Evolutionary conservation across 1,140 invertebrate genomes (phyloP).

Genomic region (Lasioglossum baleicum): DNA sequence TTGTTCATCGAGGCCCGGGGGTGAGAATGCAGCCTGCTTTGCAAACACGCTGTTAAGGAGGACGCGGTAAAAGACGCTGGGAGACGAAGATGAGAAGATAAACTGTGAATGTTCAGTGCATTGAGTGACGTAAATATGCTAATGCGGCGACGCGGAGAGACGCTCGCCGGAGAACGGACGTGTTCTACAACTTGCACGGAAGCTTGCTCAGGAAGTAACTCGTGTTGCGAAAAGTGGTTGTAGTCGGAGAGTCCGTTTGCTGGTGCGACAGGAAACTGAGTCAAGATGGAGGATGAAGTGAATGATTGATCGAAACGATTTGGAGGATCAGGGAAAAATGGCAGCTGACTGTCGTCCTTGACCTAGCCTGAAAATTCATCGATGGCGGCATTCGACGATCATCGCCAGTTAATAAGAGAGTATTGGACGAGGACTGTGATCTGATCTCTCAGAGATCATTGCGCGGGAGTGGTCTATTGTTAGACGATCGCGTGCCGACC

Average conservation of each 20-base stretch:
- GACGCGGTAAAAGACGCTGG: neutral
- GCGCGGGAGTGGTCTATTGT: constrained; percentile 30
- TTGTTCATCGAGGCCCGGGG: no score
- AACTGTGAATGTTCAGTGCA: constrained; percentile 4
- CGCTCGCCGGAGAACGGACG: neutral
- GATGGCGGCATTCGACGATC: constrained; percentile 12
- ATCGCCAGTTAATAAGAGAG: neutral
- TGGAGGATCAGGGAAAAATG: neutral
- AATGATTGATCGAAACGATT: neutral
- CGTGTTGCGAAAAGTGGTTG: neutral
- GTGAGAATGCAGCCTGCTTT: no score
- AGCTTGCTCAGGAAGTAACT: neutral
- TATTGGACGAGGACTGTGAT: neutral
- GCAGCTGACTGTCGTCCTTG: constrained; percentile 8
- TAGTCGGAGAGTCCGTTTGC: neutral
- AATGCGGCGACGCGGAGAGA: neutral
- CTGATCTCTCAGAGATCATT: neutral
- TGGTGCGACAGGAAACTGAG: neutral
- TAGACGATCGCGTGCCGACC: constrained; percentile 34
- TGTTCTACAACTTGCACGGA: neutral
- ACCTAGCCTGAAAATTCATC: constrained; percentile 16
- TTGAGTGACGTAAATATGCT: constrained; percentile 2
- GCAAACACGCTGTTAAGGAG: no score
- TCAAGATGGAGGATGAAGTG: neutral
- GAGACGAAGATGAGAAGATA: neutral